A percentile compares a stretch with the other conserved stretches of the same genome.
Conservation (phyloP, 2,888 invertebrate genomes). For the Ormyrus labotus region DNA sequence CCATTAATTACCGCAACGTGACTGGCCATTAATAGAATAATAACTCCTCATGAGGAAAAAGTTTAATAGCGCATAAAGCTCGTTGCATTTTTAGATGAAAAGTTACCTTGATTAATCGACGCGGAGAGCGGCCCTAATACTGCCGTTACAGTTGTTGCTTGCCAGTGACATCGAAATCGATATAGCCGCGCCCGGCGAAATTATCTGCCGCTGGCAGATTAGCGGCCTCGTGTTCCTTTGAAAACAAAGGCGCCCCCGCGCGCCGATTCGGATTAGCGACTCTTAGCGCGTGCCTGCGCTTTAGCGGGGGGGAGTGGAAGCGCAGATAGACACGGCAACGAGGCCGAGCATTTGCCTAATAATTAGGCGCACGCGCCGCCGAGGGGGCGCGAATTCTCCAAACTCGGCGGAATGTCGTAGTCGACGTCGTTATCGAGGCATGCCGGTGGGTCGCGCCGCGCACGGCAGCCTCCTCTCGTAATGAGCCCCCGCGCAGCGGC, state of each 20-base stretch:
- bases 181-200: too few relatives aligned
- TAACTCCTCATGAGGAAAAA: constrained; percentile 25
- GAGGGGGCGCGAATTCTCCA: constrained; percentile 1
- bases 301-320: neutral
- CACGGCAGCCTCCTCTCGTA: constrained; percentile 41
- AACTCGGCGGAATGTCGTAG: constrained; percentile 8
- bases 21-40: constrained; percentile 31
- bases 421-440: constrained; percentile 18
- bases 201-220: too few relatives aligned
- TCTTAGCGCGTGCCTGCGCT: neutral
- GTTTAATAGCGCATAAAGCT: constrained; percentile 25
- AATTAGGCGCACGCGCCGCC: constrained; percentile 10
- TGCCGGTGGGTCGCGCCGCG: neutral
- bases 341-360: constrained; percentile 11
- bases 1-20: constrained; percentile 30
- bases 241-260: too few relatives aligned
- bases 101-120: neutral
- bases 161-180: too few relatives aligned
- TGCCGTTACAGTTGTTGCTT: too few relatives aligned
- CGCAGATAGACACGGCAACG: constrained; percentile 36
- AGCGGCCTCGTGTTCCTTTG: too few relatives aligned
- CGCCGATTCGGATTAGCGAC: too few relatives aligned
- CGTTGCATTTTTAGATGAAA: neutral
- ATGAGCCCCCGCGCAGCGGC: constrained; percentile 53
- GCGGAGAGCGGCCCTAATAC: too few relatives aligned